Evolutionary conservation across 1,140 invertebrate genomes (phyloP).

Genomic region (Ectropis grisescens): DNA sequence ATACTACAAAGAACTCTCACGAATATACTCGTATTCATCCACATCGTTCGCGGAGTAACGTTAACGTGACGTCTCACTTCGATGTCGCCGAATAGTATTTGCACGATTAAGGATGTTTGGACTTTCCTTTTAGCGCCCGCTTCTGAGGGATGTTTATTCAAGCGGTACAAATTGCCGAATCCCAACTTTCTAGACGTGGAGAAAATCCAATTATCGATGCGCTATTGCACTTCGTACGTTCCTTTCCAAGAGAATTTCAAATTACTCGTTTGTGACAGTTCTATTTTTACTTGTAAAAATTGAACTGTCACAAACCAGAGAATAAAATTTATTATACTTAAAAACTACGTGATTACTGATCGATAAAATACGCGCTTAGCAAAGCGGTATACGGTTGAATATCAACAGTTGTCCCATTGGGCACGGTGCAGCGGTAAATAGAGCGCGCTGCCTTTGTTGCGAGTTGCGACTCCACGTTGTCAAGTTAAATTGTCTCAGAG

Average conservation of each 20-base stretch:
- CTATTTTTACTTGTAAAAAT: too few species aligned
- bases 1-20: constrained; percentile 42
- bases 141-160: constrained; percentile 21
- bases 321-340: too few species aligned
- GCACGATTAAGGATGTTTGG: constrained; percentile 32
- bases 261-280: too few species aligned
- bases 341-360: too few species aligned
- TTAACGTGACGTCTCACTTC: constrained; percentile 28
- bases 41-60: constrained; percentile 20
- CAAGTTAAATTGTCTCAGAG: constrained; percentile 62
- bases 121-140: constrained; percentile 21
- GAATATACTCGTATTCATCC: constrained; percentile 34
- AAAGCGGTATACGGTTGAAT: too few species aligned
- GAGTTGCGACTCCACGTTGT: constrained; percentile 41
- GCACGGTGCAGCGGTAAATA: constrained; percentile 34
- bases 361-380: too few species aligned
- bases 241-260: too few species aligned
- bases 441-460: constrained; percentile 50
- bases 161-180: constrained; percentile 11
- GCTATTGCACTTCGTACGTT: too few species aligned
- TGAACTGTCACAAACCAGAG: too few species aligned
- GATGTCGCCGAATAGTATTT: constrained; percentile 34
- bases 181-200: too few species aligned
- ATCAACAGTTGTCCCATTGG: constrained; percentile 24
- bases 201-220: too few species aligned